Conservation (phyloP, 1,140 invertebrate genomes). For the Euglossa dilemma region DNA sequence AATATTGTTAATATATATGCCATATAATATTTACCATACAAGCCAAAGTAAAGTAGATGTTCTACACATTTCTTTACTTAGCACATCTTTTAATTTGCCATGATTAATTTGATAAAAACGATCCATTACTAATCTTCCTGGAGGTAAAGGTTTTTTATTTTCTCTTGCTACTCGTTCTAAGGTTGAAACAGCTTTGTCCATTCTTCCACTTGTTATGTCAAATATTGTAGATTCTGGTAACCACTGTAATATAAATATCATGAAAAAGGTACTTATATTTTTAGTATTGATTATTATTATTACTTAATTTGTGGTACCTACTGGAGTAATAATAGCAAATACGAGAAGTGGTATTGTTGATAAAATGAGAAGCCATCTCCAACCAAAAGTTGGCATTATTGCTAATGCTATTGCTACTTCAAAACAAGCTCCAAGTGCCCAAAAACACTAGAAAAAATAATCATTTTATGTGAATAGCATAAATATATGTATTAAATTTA, state of each 20-base stretch:
- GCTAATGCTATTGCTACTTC: conserved; percentile 95
- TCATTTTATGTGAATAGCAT: conserved; percentile 1
- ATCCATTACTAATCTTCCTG: conserved; percentile 93
- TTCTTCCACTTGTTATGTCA: conserved; percentile 92
- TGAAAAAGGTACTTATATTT: background rate
- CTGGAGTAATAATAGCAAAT: conserved; percentile 91
- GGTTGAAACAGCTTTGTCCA: conserved; percentile 92
- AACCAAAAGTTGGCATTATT: conserved; percentile 95
- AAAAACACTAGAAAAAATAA: conserved; percentile 91
- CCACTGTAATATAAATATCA: conserved; percentile 86
- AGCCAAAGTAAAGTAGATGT: conserved; percentile 96
- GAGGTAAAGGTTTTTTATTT: conserved; percentile 94
- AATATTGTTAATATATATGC: background rate
- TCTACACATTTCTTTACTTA: conserved; percentile 90
- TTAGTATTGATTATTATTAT: background rate
- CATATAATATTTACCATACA: conserved; percentile 88
- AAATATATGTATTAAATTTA: background rate
- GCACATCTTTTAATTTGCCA: conserved; percentile 89
- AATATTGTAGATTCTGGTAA: conserved; percentile 96
- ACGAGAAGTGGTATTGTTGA: conserved; percentile 94
- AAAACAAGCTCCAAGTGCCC: conserved; percentile 96
- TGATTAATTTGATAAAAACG: conserved; percentile 83
- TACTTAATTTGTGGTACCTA: conserved; percentile 79
- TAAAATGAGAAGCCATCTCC: conserved; percentile 94
- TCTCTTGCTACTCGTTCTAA: conserved; percentile 93